Base-by-base conservation (phyloP, 1,140 invertebrate genomes). In the Pachypeltis micranthus region DNA sequence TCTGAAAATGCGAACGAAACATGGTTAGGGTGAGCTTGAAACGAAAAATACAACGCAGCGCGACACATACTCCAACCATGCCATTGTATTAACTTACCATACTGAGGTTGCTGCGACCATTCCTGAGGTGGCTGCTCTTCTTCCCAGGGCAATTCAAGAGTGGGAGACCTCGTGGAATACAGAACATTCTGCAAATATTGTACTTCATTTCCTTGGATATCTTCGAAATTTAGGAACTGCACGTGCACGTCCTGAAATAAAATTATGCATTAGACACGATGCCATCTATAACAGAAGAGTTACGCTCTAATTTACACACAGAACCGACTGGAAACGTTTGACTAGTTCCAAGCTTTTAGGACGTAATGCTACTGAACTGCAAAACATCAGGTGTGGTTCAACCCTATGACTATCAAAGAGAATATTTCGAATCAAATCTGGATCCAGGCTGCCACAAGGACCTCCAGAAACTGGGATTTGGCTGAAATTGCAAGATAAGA, bases 221-320 rank as follows among this genome's bases (percentile, higher is more conserved):
- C 61, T 51, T 55, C 44, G 26, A 62, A 54, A 62, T 62, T 44
- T 27, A 62, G 61, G 31, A 62, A 62, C 34, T 62, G 61, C 28
- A 62, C 19, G 26, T 62, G 61, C 4, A 10, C 24, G 4, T 21
- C n/a, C n/a, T n/a, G n/a, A n/a, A n/a, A n/a, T n/a, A n/a, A n/a
- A n/a, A n/a, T n/a, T n/a, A n/a, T n/a, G n/a, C n/a, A n/a, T n/a
- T n/a, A n/a, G n/a, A n/a, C n/a, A n/a, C n/a, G n/a, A n/a, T n/a
- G n/a, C n/a, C n/a, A n/a, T n/a, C n/a, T n/a, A n/a, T n/a, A n/a
- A n/a, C n/a, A n/a, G n/a, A n/a, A n/a, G n/a, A n/a, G n/a, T n/a
- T n/a, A n/a, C n/a, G n/a, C n/a, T n/a, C n/a, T n/a, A n/a, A n/a
- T n/a, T n/a, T n/a, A n/a, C n/a, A n/a, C n/a, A n/a, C n/a, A n/a